Base-by-base conservation (phyloP, 2,113 vertebrate genomes). In the Lichenostomus cassidix region DNA sequence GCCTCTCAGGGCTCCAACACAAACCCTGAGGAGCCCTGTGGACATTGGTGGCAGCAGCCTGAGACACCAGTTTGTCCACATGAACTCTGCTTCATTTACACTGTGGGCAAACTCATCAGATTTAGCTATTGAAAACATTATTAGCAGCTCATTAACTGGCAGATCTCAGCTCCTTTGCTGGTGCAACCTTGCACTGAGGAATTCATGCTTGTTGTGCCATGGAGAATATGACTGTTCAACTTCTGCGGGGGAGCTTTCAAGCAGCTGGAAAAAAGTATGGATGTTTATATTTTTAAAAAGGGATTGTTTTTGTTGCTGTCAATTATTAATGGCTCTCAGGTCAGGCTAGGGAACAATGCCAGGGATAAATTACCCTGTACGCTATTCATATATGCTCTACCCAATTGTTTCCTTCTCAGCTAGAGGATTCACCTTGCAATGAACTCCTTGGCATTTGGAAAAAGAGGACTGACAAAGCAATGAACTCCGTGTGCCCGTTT, bases 271-370 rank as follows among this genome's bases (percentile, higher is more conserved):
- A 93, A 88, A 79, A 89, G 60, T 81, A 78, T 89, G 77, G 68
- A 59, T 96, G 83, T 93, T 94, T 92, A 87, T 96, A 63, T 90
- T 90, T 89, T 75, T 83, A 60, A 93, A 88, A 92, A 77, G 37
- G 75, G 88, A 87, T 90, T 93, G 83, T 27, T 97, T 95, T 89
- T 95, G 92, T 80, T 0, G 3, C 85, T 96, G 76, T 95, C 90
- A 93, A 96, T 96, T 96, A 96, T 92, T 94, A 91, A 89, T 87
- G 83, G 33, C 64, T 68, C 62, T 85, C 86, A 81, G 89, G 88
- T 89, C 94, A 94, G 71, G 86, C 69, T 77, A 64, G 89, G 91
- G 81, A 95, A 90, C 58, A 84, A 93, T 35, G 90, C 92, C 90
- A 95, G 94, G 92, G 88, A 92, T 95, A 93, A 94, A 90, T 93